Base-by-base conservation (phyloP, 2,888 invertebrate genomes). In the Bellardia pandia region DNA sequence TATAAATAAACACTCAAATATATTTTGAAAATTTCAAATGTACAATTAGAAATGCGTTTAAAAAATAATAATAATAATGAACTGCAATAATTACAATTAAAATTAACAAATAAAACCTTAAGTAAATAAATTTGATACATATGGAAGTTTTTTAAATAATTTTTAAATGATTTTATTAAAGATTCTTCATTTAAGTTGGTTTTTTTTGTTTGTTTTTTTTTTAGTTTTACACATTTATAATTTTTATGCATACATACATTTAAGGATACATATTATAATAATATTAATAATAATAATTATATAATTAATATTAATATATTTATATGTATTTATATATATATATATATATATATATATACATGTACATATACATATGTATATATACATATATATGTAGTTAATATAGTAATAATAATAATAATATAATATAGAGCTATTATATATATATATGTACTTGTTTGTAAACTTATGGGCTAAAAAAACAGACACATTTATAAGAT, bases 401-500 rank as follows among this genome's bases (percentile, higher is more conserved):
- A 64, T 83, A 77, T 77, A 75, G 56, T 79, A 58, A 56, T 80
- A 56, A 68, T 69, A 71, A 68, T 82, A 76, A 81, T 81, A 82
- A 68, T 74, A 81, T 74, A 81, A 75, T 83, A 77, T 76, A 83
- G 76, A 76, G 60, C 53, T 77, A 71, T 83, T 83, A 83, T 23
- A 23, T 23, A 23, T 23, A 23, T 23, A 23, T 83, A 83, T 77
- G 62, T 83, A 76, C 89, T 90, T 88, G 45, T 78, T 86, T 87
- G 87, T 89, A 90, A 90, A 89, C 90, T 90, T 92, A 92, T 90
- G 90, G 90, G 90, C 92, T 92, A 92, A 91, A 92, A 92, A 92
- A 92, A 92, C 91, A 92, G 92, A 90, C 88, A 90, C 89, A 89
- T 89, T 86, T 87, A 89, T 89, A 88, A 82, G 78, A 87, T 75